Base-by-base conservation (phyloP, 1,140 invertebrate genomes). In the Rhysida immarginata region DNA sequence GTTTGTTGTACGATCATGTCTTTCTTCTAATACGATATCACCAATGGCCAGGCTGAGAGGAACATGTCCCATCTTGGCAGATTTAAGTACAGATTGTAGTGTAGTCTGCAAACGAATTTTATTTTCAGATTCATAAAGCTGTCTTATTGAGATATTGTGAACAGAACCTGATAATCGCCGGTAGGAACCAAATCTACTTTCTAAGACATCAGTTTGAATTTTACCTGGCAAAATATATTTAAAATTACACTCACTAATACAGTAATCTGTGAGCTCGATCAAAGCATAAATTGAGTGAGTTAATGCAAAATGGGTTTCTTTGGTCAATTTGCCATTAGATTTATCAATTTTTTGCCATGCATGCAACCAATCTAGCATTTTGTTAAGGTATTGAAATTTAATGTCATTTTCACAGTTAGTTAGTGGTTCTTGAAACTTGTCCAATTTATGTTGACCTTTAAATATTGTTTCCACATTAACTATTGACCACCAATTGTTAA, bases 81-180 rank as follows among this genome's bases (percentile, higher is more conserved):
- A n/a, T n/a, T n/a, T n/a, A n/a, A n/a, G n/a, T n/a, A n/a, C n/a
- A 8, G 16, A 35, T 35, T 5, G 29, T 5, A 35, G 26, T 45
- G 11, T 26, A 24, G 42, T 2, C 3, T 5, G 26, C 2, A 51
- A 18, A 25, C 45, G 2, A 3, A 52, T 14, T 35, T 44, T 56
- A 2, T 59, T 43, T 23, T 56, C 54, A 42, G 23, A 48, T 53
- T 62, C 56, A 57, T 51, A 60, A 24, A 62, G 21, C 44, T 59
- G 25, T 16, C 42, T 55, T 29, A 60, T 1, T 13, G 50, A 56
- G 21, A 60, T 41, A 48, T 55, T 27, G 26, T 55, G 51, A 18
- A 44, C 35, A 27, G 21, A 18, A 13, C 56, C 60, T 1, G 54
- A 24, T 20, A 60, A 26, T 24, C 54, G 54, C 35, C 56, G 20